Base-by-base conservation (phyloP, 2,888 invertebrate genomes). In the Caenorhabditis sp. region DNA sequence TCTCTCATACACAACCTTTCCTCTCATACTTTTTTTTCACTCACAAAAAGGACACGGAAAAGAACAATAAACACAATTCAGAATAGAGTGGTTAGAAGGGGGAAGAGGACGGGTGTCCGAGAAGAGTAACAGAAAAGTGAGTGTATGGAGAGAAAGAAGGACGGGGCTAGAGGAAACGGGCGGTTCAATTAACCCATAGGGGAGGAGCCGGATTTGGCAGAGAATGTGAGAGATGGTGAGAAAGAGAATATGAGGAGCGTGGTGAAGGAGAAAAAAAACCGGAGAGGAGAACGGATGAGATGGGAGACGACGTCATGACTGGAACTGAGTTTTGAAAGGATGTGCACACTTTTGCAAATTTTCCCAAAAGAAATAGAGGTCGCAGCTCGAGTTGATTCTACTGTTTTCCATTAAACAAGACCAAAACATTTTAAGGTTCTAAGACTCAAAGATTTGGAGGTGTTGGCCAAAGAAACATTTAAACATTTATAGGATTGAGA, bases 181-280 rank as follows among this genome's bases (percentile, higher is more conserved):
- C 79, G 61, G 80, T 80, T 74, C 80, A 80, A 80, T 81, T 75
- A 81, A 81, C 73, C 66, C 72, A 80, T 59, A 51, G 80, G 73
- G 80, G 63, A 54, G 81, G 70, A 75, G 74, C 74, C 61, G 73
- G 73, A 73, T 80, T 80, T 80, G 73, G 70, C n/a, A n/a, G 69
- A 22, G 22, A 26, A 51, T 38, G 28, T n/a, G 44, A 44, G 26
- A 38, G 38, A 38, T 44, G 41, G 12, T 24, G 47, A 44, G 38
- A 44, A 44, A 41, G 26, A 26, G 38, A n/a, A 7, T n/a, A 47
- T 10, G 56, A 19, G 54, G 26, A 41, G 51, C 1, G 16, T 19
- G 41, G 44, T 54, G 44, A 56, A 56, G 31, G 31, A 64, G 22
- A 19, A 28, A 35, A 59, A 72, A 49, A 72, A 38, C 7, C 51